Evolutionary conservation across 2,888 invertebrate species (phyloP), one percentile per base, ranked within the genome.

Genomic region (Crepidodera aurea): DNA sequence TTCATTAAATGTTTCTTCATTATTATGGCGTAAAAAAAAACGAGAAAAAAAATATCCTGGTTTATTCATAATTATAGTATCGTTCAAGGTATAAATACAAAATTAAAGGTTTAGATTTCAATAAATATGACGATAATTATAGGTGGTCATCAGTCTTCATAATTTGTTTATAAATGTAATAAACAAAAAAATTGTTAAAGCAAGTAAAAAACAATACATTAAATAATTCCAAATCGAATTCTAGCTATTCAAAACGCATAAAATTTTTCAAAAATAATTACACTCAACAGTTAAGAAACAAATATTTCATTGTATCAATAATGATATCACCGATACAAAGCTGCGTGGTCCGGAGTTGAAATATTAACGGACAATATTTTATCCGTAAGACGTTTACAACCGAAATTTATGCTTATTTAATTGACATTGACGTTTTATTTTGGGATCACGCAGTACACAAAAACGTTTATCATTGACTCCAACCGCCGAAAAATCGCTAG

Each of bases 361-460:
- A 54, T 60, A 54, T 46, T 54, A 54, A 50, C 46, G 34, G 27
- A 48, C 48, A 32, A 60, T 55, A 62, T 48, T 62, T 57, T 29
- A 44, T 15, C 12, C 10, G 25, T 39, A 16, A 12, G 57, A 42
- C 51, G 42, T 61, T 55, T 51, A 53, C 39, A 62, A 51, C 46
- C 44, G 13, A 25, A 64, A 37, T 60, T 60, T 60, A 64, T 54
- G 56, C 27, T 56, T 60, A 64, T 60, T 64, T 60, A 60, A 64
- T 64, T 60, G 60, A 64, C 56, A 57, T 59, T 57, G 60, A 63
- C 42, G 51, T 32, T 56, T 51, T 51, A 61, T 58, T 60, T 60
- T 53, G 25, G 40, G 53, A 61, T 40, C 55, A 10, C 42, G 10
- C 27, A 29, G 19, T 51, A 51, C 22, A 42, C 40, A 50, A 63